phyloP scores from a whole-genome alignment of 1,140 invertebrate genomes.

The Bicyclus anynana region DNA sequence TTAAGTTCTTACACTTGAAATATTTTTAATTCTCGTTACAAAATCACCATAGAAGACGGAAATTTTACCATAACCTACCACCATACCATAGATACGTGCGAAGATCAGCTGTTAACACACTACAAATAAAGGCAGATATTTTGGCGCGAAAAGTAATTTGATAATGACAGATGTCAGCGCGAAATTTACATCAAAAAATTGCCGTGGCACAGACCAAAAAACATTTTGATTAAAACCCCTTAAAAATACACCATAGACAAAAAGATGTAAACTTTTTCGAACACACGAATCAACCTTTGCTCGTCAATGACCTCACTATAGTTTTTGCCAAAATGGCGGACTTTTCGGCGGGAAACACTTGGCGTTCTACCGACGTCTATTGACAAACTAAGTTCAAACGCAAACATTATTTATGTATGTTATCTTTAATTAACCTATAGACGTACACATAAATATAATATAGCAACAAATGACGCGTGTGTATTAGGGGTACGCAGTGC shows the following conservation, averaged over 20 bases:
- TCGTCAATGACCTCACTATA: constrained; percentile 7
- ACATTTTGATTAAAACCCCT: neutral
- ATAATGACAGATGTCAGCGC: too few relatives aligned
- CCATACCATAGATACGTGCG: too few relatives aligned
- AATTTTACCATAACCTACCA: too few relatives aligned
- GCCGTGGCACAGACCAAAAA: neutral
- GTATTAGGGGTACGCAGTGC: neutral
- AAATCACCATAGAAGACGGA: too few relatives aligned
- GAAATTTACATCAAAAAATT: neutral
- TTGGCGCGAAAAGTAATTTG: too few relatives aligned
- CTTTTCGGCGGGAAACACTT: constrained; percentile 12
- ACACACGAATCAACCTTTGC: constrained; percentile 1
- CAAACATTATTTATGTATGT: constrained; percentile 10
- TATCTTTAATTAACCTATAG: constrained; percentile 6
- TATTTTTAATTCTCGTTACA: too few relatives aligned
- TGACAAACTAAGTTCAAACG: constrained; percentile 12
- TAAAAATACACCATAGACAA: constrained; percentile 1
- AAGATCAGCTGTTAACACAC: too few relatives aligned
- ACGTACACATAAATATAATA: neutral
- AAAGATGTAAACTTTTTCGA: neutral
- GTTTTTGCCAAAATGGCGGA: neutral
- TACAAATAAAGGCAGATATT: too few relatives aligned
- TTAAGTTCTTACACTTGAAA: too few relatives aligned
- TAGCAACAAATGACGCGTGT: neutral
- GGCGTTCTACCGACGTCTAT: constrained; percentile 9